A percentile compares a stretch with the other conserved stretches of the same genome.
Evolutionary conservation across 53 echinoderm and acorn worm species (phyloP).

Genomic region (Crossaster papposus): DNA sequence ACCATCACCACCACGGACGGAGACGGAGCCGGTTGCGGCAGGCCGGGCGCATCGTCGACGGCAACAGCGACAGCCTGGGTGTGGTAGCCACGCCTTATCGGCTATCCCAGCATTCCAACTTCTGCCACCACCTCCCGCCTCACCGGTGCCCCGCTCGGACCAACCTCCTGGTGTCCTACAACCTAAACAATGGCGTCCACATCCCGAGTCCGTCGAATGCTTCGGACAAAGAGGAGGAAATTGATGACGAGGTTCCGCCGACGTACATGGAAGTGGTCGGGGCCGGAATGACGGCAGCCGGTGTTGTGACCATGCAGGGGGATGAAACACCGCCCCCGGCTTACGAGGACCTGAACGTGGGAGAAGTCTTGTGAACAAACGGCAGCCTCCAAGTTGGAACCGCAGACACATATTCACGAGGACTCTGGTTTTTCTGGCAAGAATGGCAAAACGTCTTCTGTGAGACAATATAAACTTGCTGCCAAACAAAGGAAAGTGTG

Average conservation of each 20-base stretch:
- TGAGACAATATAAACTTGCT: background rate
- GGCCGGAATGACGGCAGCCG: conserved; percentile 25
- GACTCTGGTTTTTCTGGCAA: background rate
- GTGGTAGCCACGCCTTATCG: conserved; percentile 69
- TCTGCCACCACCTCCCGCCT: conserved; percentile 79
- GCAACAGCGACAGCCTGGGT: conserved; percentile 21
- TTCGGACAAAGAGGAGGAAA: conserved; percentile 54
- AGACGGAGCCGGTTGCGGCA: conserved; percentile 22
- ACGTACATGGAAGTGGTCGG: conserved; percentile 78
- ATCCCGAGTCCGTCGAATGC: conserved; percentile 8
- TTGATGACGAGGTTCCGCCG: conserved; percentile 72
- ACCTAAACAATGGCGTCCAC: conserved; percentile 49
- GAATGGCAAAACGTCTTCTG: background rate
- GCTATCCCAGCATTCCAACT: conserved; percentile 73
- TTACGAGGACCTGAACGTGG: conserved; percentile 75
- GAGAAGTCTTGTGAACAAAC: conserved; percentile 23
- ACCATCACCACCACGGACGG: conserved; percentile 52
- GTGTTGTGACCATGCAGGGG: conserved; percentile 29
- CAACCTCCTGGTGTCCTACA: conserved; percentile 69
- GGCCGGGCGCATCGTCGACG: background rate
- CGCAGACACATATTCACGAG: background rate
- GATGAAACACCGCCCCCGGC: conserved; percentile 86
- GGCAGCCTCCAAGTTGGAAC: background rate
- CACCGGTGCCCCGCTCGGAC: conserved; percentile 77
- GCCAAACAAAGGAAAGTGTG: background rate